phyloP scores from a whole-genome alignment of 2,888 invertebrate genomes.

The Cephus pygmeus region DNA sequence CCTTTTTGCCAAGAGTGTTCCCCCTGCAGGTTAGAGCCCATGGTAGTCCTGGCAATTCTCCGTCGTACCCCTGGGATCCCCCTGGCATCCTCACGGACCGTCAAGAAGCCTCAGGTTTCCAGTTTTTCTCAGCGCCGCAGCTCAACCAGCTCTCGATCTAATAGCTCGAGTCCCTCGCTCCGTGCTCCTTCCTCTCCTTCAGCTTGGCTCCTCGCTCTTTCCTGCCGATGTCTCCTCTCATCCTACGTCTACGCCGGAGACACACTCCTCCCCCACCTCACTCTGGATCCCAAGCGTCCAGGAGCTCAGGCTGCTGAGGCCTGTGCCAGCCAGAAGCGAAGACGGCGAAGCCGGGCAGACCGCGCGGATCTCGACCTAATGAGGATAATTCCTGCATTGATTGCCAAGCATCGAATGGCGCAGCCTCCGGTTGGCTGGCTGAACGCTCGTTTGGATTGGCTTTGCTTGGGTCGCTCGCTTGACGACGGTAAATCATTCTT shows the following conservation, averaged over 20 bases:
- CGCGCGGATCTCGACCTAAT: slow-evolving; percentile 59
- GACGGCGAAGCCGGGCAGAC: slow-evolving; percentile 34
- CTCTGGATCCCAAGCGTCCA: neutral
- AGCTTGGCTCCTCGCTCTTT: slow-evolving; percentile 31
- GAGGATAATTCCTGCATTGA: slow-evolving; percentile 65
- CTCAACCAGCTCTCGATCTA: slow-evolving; percentile 57
- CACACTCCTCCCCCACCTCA: slow-evolving; percentile 9
- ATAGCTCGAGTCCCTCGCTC: slow-evolving; percentile 44
- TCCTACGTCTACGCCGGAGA: slow-evolving; percentile 19
- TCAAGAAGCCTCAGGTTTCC: slow-evolving; percentile 56
- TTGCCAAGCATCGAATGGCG: slow-evolving; percentile 55
- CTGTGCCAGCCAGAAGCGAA: slow-evolving; percentile 27
- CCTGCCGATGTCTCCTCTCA: slow-evolving; percentile 22
- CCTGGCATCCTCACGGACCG: slow-evolving; percentile 46
- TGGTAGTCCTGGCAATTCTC: slow-evolving; percentile 12
- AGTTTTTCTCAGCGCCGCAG: slow-evolving; percentile 56
- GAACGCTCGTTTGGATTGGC: slow-evolving; percentile 23
- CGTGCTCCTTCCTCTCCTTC: slow-evolving; percentile 15
- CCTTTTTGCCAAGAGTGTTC: slow-evolving; percentile 48
- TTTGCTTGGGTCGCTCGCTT: slow-evolving; percentile 28
- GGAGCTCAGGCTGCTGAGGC: neutral
- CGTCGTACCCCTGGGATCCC: slow-evolving; percentile 27
- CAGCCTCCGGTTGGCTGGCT: slow-evolving; percentile 34
- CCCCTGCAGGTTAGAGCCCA: slow-evolving; percentile 22
- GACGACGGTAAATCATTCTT: slow-evolving; percentile 62